Conservation (phyloP, 2,797 vertebrate genomes). For the Notolabrus celidotus region DNA sequence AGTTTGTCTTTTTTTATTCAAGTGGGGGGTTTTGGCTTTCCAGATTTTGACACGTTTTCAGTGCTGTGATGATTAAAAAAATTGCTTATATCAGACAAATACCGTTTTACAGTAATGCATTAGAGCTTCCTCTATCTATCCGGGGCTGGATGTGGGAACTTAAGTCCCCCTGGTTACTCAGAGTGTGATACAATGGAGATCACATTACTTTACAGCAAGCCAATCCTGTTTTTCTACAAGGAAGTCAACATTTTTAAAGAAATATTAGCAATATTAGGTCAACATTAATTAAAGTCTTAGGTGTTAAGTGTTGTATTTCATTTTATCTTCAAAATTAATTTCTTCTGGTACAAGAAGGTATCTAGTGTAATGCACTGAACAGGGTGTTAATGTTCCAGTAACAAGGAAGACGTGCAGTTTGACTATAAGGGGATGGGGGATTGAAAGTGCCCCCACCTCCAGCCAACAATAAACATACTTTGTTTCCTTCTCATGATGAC, state of each 20-base stretch:
- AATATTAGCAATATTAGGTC: background rate
- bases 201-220: conserved; percentile 26
- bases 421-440: conserved; percentile 7
- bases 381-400: background rate
- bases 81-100: too few relatives aligned
- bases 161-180: background rate
- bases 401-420: conserved; percentile 21
- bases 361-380: background rate
- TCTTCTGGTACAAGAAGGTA: background rate
- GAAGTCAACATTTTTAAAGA: background rate
- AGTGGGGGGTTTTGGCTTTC: too few relatives aligned
- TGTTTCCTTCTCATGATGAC: conserved; percentile 77
- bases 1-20: too few relatives aligned
- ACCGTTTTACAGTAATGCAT: background rate
- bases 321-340: background rate
- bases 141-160: conserved; percentile 25
- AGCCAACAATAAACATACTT: conserved; percentile 29
- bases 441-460: conserved; percentile 32
- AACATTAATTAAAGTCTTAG: background rate
- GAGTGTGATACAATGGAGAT: conserved; percentile 39
- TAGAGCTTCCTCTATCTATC: conserved; percentile 25
- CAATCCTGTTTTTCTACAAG: conserved; percentile 2
- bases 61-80: background rate
- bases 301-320: background rate
- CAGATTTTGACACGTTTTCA: background rate